Conservation (phyloP, 2,113 vertebrate genomes). For the Bucco capensis region DNA sequence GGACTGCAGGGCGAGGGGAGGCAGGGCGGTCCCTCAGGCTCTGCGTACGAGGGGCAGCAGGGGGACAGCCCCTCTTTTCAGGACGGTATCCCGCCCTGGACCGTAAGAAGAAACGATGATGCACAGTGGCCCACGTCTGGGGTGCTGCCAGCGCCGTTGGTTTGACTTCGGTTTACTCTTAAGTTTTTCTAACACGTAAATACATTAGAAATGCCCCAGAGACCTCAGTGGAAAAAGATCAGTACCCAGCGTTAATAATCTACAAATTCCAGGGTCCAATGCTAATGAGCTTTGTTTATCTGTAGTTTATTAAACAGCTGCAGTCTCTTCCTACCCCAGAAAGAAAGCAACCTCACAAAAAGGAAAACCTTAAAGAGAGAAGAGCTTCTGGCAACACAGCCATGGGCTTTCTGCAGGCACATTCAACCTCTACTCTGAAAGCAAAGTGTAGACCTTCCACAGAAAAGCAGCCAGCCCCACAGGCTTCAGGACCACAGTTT, state of each 20-base stretch:
- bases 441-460: rapidly evolving
- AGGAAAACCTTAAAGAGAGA: neutral
- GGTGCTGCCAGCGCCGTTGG: rapidly evolving
- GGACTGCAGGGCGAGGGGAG: neutral
- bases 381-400: neutral
- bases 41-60: neutral
- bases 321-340: neutral
- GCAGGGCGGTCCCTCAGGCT: neutral
- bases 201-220: neutral
- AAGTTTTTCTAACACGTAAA: neutral
- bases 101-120: rapidly evolving
- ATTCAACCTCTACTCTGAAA: neutral
- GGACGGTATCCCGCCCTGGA: neutral
- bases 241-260: neutral
- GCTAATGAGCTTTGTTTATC: neutral
- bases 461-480: neutral
- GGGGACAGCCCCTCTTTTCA: neutral
- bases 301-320: neutral
- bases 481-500: neutral
- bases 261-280: neutral
- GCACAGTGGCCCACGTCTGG: neutral
- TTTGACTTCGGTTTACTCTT: too few species aligned
- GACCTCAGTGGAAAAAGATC: neutral
- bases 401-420: neutral
- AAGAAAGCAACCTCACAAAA: neutral